Conservation (phyloP, 2,888 invertebrate genomes). For the Aspidapion aeneum region DNA sequence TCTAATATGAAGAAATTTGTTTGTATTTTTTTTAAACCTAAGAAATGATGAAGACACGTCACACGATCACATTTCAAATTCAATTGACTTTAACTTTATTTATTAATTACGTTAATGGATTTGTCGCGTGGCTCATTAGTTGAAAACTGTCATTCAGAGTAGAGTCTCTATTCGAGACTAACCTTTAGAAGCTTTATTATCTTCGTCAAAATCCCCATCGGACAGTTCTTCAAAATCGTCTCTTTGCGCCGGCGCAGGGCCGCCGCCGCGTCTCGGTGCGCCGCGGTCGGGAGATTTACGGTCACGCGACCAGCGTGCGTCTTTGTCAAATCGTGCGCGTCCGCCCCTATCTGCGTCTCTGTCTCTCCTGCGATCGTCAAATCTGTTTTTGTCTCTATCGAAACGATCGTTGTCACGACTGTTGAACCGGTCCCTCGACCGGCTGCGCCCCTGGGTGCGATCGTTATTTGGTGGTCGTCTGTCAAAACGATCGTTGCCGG, state of each 20-base stretch:
- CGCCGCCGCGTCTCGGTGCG: background rate
- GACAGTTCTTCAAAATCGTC: conserved; percentile 22
- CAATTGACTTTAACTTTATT: too few species aligned
- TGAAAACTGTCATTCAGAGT: too few species aligned
- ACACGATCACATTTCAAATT: too few species aligned
- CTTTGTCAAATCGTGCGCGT: background rate
- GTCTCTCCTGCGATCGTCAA: conserved; percentile 5
- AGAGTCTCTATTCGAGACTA: background rate
- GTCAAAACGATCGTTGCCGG: background rate
- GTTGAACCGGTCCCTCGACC: background rate
- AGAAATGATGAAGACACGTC: too few species aligned
- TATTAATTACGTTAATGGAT: too few species aligned
- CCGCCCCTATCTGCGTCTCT: conserved; percentile 1
- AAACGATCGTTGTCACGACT: conserved; percentile 9
- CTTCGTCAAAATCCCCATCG: conserved; percentile 20
- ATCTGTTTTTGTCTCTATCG: conserved; percentile 12
- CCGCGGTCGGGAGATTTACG: background rate
- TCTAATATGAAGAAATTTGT: too few species aligned
- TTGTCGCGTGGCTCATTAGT: too few species aligned
- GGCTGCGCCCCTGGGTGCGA: background rate
- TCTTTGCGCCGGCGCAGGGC: background rate
- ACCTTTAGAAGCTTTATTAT: conserved; percentile 2
- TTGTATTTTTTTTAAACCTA: too few species aligned
- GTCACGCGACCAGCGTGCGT: background rate
- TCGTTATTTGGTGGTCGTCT: background rate